These are phyloP conservation scores for Penaeus indicus DNA, from an alignment of 1,140 invertebrate genomes.

Conservation along the genomic window DNA sequence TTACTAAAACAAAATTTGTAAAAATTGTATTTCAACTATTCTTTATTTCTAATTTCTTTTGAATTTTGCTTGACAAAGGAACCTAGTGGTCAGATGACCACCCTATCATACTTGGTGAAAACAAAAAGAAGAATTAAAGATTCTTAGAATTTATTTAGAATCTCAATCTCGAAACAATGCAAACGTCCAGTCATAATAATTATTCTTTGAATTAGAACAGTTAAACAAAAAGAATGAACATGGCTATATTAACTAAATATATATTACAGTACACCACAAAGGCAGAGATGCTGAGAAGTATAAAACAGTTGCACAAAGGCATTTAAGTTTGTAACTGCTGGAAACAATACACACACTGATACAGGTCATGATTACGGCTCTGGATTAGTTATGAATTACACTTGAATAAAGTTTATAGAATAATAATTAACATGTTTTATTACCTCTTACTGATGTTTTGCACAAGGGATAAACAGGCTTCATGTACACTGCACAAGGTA, in stretches of 20 bases:
- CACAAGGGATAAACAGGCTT: constrained; percentile 45
- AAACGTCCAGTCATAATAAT: constrained; percentile 65
- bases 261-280: constrained; percentile 63
- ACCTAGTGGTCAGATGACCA: neutral
- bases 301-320: constrained; percentile 61
- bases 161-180: constrained; percentile 67
- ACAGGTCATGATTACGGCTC: constrained; percentile 62
- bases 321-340: constrained; percentile 59
- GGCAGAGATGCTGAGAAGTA: constrained; percentile 64
- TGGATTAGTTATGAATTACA: constrained; percentile 56
- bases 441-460: constrained; percentile 55
- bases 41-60: neutral
- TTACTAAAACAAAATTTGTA: too few relatives aligned
- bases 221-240: constrained; percentile 65
- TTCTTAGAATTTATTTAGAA: constrained; percentile 67
- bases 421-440: constrained; percentile 49
- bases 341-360: constrained; percentile 47
- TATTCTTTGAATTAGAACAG: constrained; percentile 63
- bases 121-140: constrained; percentile 56
- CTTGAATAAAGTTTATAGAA: constrained; percentile 52
- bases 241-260: constrained; percentile 62
- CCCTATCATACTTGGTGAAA: constrained; percentile 4
- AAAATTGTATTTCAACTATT: too few relatives aligned
- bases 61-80: neutral
- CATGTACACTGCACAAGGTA: constrained; percentile 56